Evolutionary conservation across 2,113 vertebrate genomes (phyloP).

Genomic region (Zosterops hypoxanthus): DNA sequence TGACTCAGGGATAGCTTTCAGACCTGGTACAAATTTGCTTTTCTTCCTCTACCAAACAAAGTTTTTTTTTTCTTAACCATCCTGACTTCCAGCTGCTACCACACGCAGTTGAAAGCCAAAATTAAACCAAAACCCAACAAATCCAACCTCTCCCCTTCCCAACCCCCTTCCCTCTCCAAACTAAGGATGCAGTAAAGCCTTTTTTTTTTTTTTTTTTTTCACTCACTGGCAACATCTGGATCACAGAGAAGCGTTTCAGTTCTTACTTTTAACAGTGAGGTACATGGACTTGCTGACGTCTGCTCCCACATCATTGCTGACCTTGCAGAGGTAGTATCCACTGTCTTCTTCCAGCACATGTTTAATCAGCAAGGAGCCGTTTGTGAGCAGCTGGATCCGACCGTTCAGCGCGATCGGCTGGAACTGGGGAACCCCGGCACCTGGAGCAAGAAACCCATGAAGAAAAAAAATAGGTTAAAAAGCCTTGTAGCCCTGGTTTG

Average conservation of each 20-base stretch:
- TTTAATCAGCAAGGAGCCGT: conserved; percentile 95
- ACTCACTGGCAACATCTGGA: conserved; percentile 23
- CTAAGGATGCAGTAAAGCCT: not conserved
- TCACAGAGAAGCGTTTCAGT: conserved; percentile 67
- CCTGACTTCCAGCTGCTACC: not conserved
- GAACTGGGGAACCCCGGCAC: conserved; percentile 96
- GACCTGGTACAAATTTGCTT: not conserved
- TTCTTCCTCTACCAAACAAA: not conserved
- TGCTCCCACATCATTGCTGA: conserved; percentile 99
- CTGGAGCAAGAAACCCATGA: conserved; percentile 42
- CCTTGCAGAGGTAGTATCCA: conserved; percentile 99
- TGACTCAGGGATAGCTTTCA: not conserved
- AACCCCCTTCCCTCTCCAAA: not conserved
- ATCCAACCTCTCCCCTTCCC: not conserved
- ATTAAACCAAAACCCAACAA: not conserved
- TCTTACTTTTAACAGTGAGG: conserved; percentile 99
- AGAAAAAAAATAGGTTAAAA: not conserved
- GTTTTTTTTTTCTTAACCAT: not conserved
- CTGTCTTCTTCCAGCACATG: conserved; percentile 97
- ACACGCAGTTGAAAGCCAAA: not conserved
- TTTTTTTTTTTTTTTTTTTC: not conserved
- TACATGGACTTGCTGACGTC: conserved; percentile 99
- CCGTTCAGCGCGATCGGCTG: conserved; percentile 94
- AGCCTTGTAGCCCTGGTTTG: too few relatives aligned
- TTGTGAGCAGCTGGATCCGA: conserved; percentile 92